phyloP scores from a whole-genome alignment of 2,888 invertebrate species.

The Cosmia trapezina region DNA sequence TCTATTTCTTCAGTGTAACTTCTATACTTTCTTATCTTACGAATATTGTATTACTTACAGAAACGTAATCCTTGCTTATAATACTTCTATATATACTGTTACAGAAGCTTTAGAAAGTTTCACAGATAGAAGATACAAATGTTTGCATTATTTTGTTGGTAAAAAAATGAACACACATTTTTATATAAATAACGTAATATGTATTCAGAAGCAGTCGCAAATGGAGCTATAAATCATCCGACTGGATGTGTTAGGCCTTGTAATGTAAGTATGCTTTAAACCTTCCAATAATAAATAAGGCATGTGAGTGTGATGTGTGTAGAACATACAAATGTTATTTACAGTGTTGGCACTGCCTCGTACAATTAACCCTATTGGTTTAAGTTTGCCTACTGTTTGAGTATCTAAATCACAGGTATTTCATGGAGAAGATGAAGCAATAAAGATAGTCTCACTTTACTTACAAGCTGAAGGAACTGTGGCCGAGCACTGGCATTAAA shows the following conservation, averaged over 20 bases:
- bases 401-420: background rate
- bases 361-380: background rate
- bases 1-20: constrained; percentile 38
- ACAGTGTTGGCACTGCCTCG: background rate
- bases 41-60: constrained; percentile 60
- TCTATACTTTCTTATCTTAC: constrained; percentile 52
- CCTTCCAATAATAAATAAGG: constrained; percentile 30
- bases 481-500: constrained; percentile 22
- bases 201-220: constrained; percentile 47
- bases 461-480: constrained; percentile 34
- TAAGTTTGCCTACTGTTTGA: background rate
- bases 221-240: constrained; percentile 31
- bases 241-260: constrained; percentile 29
- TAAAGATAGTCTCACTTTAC: constrained; percentile 37
- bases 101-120: constrained; percentile 51
- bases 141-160: constrained; percentile 33
- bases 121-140: constrained; percentile 25
- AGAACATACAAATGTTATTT: constrained; percentile 12
- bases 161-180: constrained; percentile 31
- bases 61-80: constrained; percentile 58
- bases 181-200: constrained; percentile 40
- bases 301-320: constrained; percentile 14
- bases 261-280: constrained; percentile 27
- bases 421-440: background rate
- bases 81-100: constrained; percentile 48